Evolutionary conservation across 2,797 vertebrate species (phyloP), one percentile per base, ranked within the genome.

Genomic region (Trachops cirrhosus): DNA sequence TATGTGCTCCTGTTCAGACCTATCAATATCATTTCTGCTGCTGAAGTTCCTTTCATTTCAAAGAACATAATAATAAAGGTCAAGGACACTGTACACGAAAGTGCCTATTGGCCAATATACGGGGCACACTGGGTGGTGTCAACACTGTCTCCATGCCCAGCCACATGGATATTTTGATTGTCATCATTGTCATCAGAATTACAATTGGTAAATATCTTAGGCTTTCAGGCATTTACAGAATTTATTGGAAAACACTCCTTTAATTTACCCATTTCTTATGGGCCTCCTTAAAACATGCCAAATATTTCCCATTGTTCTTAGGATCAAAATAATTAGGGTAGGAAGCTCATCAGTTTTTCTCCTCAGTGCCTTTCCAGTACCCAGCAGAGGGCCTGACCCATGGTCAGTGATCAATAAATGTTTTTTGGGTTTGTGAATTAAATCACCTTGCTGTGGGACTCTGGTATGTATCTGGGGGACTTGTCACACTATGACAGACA

Each of bases 211-310:
- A 29, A 46, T 44, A 22, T 86, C 32, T n/a, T 67, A n/a, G 32
- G 14, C 12, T 46, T 10, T 74, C n/a, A 68, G 39, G 7, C 52
- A 41, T 93, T 67, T 70, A 46, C 11, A 62, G 29, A 64, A 70
- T 86, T 77, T 73, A 24, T 54, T 80, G 34, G 22, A 41, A 73
- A 70, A 50, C 10, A 79, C 29, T 67, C 4, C 11, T 57, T 79
- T 64, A 52, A 73, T 39, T 88, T 48, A 86, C 2, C 78, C 11
- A 82, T 73, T 83, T 89, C 50, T 90, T 70, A 21, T 77, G 21
- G 26, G 41, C 4, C 75, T 62, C 21, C 82, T 70, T 52, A 39
- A 84, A 82, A 73, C 12, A 19, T 83, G 44, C 3, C 3, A 9
- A 39, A 89, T 32, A 67, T 67, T 48, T 87, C 41, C 57, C 39